Evolutionary conservation across 2,797 vertebrate genomes (phyloP).

Genomic region (Etheostoma nigrum): DNA sequence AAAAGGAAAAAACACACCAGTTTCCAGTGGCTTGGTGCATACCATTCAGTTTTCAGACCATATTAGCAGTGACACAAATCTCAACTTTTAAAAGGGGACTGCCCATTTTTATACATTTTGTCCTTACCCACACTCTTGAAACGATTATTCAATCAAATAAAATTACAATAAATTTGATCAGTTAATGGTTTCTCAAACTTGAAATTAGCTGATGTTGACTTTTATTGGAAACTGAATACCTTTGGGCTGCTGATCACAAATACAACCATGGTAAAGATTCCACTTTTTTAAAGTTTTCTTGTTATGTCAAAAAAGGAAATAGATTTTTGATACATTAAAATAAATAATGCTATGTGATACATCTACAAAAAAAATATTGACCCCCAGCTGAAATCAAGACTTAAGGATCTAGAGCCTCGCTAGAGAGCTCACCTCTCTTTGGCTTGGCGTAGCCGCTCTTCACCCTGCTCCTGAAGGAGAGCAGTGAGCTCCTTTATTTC

Average conservation of each 20-base stretch:
- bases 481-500: conserved; percentile 78
- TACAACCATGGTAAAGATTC: neutral
- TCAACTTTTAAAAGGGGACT: neutral
- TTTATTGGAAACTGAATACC: neutral
- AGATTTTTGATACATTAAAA: too few species aligned
- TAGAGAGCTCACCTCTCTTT: conserved; percentile 82
- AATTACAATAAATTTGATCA: neutral
- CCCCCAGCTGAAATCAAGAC: neutral
- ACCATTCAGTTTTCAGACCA: neutral
- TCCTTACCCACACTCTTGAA: neutral
- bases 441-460: conserved; percentile 79
- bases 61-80: neutral
- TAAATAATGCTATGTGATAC: neutral
- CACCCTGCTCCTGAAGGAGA: conserved; percentile 80
- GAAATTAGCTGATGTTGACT: neutral
- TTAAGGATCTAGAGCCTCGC: neutral
- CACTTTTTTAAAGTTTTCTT: neutral
- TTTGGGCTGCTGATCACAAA: neutral
- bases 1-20: neutral
- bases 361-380: neutral
- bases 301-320: too few species aligned
- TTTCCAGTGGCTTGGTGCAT: neutral
- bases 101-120: neutral
- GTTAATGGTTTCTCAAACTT: neutral
- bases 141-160: neutral